Base-by-base conservation (phyloP, 2,888 invertebrate species). In the Miltochrista miniata region DNA sequence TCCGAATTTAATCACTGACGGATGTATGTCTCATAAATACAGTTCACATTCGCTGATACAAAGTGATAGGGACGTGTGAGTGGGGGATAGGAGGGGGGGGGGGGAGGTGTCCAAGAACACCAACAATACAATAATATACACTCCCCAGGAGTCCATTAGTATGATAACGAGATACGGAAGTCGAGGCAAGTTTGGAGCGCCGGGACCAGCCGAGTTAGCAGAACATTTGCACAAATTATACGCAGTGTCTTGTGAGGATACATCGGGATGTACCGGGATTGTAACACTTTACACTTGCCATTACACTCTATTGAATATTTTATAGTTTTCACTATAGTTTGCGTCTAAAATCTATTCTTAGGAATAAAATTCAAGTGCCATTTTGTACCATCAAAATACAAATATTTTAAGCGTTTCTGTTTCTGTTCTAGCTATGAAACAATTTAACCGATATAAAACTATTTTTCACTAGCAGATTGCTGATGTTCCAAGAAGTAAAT, bases 71-170 rank as follows among this genome's bases (percentile, higher is more conserved):
- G 51, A 48, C 41, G 57, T 57, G 55, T 51, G 64, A 60, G 2
- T 4, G 18, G 18, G 5, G 18, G 18, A n/a, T n/a, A n/a, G n/a
- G n/a, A n/a, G n/a, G n/a, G n/a, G n/a, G n/a, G n/a, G n/a, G n/a
- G n/a, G n/a, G n/a, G n/a, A n/a, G n/a, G n/a, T n/a, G 40, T 54
- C 61, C 63, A 29, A 44, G 40, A 54, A 40, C 49, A 37, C 45
- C 55, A 70, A 76, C 70, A 76, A 75, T 79, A 68, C 67, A 69
- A 68, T 66, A 67, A 67, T 67, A 70, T 68, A 72, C 74, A 68
- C 68, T 72, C 73, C 81, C 74, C 59, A 58, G 62, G 77, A 74
- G 73, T 64, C 80, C 79, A 86, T 86, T 85, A 85, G 75, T 72
- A 81, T 80, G 76, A 73, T 79, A 81, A 84, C 74, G 69, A 75